Percentiles rank a stretch among this genome's conserved stretches.
Conservation (phyloP, 1,140 invertebrate genomes). For the Lordiphosa collinella region DNA sequence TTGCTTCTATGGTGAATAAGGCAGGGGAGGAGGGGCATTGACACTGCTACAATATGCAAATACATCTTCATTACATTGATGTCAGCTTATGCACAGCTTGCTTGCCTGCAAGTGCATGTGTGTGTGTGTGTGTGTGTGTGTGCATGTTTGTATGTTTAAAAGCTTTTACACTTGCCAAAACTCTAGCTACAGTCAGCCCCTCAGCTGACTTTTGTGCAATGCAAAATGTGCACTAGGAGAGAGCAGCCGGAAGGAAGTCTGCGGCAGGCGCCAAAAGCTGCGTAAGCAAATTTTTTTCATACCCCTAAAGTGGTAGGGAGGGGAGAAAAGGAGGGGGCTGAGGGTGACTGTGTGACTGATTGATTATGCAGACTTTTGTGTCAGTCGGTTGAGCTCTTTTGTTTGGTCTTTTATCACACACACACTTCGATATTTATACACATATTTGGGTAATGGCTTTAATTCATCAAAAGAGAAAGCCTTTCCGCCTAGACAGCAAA, state of each 20-base stretch:
- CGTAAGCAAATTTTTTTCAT: conserved; percentile 55
- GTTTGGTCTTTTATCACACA: conserved; percentile 51
- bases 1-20: not conserved
- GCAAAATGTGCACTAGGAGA: conserved; percentile 11
- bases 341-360: conserved; percentile 47
- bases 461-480: conserved; percentile 53
- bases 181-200: too few species aligned
- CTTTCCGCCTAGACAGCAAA: not conserved
- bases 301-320: conserved; percentile 2
- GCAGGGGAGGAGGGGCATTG: conserved; percentile 25
- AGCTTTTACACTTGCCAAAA: conserved; percentile 74
- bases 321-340: too few species aligned
- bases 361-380: conserved; percentile 77
- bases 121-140: not conserved
- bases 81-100: conserved; percentile 72
- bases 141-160: conserved; percentile 68
- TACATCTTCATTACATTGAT: conserved; percentile 78
- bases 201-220: conserved; percentile 63
- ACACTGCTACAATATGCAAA: conserved; percentile 76
- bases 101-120: not conserved
- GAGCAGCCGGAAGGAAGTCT: conserved; percentile 46
- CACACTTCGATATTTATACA: not conserved
- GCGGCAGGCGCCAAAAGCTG: conserved; percentile 60
- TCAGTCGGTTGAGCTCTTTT: conserved; percentile 59
- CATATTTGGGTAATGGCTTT: conserved; percentile 31